phyloP scores from a whole-genome alignment of 2,888 invertebrate genomes.

The Drosophila limbata region DNA sequence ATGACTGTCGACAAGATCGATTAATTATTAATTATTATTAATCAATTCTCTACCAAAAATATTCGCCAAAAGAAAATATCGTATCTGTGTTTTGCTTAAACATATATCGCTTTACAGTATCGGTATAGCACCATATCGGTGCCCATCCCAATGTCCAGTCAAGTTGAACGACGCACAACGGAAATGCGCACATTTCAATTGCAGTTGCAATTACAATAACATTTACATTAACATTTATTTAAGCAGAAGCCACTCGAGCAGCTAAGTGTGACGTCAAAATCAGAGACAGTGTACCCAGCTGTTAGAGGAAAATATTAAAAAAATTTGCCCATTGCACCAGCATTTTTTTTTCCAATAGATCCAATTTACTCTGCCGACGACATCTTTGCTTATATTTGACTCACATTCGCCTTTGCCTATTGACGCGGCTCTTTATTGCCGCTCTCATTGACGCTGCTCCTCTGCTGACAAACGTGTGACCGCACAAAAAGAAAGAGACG shows the following conservation, averaged over 20 bases:
- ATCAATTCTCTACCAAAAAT: no score
- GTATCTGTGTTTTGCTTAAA: no score
- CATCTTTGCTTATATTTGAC: constrained; percentile 58
- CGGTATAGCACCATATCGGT: no score
- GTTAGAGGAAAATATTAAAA: constrained; percentile 3
- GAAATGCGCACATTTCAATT: constrained; percentile 32
- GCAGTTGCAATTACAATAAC: constrained; percentile 17
- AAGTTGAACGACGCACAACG: constrained; percentile 20
- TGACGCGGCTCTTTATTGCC: constrained; percentile 16
- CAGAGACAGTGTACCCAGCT: constrained; percentile 14
- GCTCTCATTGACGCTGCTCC: not conserved
- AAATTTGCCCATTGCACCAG: constrained; percentile 58
- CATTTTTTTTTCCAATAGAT: constrained; percentile 26
- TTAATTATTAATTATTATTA: no score
- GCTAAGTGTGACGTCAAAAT: constrained; percentile 42
- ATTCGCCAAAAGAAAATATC: no score
- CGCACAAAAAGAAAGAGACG: constrained; percentile 16
- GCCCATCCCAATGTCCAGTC: constrained; percentile 5
- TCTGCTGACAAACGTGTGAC: constrained; percentile 9
- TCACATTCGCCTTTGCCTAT: constrained; percentile 66
- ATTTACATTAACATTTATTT: constrained; percentile 16
- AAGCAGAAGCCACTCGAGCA: constrained; percentile 2
- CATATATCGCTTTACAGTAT: not conserved
- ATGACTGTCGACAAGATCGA: no score
- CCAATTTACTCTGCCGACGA: constrained; percentile 27